Conservation (phyloP, 2,797 vertebrate species). For the Perodicticus potto region DNA sequence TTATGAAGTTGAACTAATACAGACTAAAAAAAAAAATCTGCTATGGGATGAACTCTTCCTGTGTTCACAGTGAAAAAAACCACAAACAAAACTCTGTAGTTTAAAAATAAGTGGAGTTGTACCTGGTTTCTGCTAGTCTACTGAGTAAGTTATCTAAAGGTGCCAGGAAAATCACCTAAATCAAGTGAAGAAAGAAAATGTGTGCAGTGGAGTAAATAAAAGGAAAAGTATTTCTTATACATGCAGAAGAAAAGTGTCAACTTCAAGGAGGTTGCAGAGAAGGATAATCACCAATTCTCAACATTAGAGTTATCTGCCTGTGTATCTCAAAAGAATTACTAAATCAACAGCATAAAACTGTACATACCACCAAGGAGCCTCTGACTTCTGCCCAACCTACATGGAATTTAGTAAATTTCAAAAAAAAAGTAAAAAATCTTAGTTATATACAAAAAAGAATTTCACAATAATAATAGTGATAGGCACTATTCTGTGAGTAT, state of each 20-base stretch:
- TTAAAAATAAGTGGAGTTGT: constrained; percentile 6
- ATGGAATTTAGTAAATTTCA: not conserved
- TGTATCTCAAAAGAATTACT: not conserved
- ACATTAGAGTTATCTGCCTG: not conserved
- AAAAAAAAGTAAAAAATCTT: not conserved
- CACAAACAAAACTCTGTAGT: not conserved
- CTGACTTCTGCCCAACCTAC: not conserved
- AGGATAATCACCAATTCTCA: not conserved
- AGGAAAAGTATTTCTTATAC: not conserved
- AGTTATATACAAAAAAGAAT: not conserved
- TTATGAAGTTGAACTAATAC: constrained; percentile 54
- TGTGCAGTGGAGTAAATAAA: not conserved
- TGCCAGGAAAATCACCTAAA: not conserved
- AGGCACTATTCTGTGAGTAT: not conserved
- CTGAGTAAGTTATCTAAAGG: not conserved
- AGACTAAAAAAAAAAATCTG: constrained; percentile 27
- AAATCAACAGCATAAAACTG: not conserved
- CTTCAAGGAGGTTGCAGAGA: not conserved
- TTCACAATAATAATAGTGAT: not conserved
- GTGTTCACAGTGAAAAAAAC: not conserved
- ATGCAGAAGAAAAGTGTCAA: not conserved
- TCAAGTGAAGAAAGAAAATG: not conserved
- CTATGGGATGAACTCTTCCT: not conserved
- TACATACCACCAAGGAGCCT: not conserved
- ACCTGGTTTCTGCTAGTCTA: not conserved